Conservation (phyloP, 2,888 invertebrate genomes). For the Pachydiplax longipennis region DNA sequence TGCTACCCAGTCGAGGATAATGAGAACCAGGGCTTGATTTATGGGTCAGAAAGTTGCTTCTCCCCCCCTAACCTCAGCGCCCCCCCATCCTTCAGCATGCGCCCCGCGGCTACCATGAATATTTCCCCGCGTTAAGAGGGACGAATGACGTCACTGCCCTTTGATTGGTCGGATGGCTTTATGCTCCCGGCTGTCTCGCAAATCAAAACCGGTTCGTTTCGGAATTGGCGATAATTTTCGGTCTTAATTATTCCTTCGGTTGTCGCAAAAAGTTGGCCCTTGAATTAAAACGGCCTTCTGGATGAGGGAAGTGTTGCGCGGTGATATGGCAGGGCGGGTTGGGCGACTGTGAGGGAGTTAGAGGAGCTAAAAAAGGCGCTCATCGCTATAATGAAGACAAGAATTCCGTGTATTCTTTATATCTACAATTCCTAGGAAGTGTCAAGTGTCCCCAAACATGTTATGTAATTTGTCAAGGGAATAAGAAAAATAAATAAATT, state of each 20-base stretch:
- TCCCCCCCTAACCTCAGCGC: conserved; percentile 14
- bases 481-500: too few species aligned
- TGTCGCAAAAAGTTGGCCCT: not conserved
- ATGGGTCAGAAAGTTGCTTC: conserved; percentile 43
- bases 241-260: not conserved
- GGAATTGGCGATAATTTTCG: not conserved
- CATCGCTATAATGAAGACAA: too few species aligned
- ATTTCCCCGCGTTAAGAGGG: conserved; percentile 10
- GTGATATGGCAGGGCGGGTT: too few species aligned
- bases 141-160: conserved; percentile 12
- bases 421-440: too few species aligned
- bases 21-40: conserved; percentile 41
- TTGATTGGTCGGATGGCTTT: conserved; percentile 18
- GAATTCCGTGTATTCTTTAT: too few species aligned
- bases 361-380: too few species aligned
- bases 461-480: too few species aligned
- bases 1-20: conserved; percentile 45
- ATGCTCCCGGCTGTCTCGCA: not conserved
- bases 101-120: not conserved
- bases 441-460: too few species aligned
- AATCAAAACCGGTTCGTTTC: not conserved
- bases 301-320: too few species aligned
- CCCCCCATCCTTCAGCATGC: not conserved
- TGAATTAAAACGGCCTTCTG: not conserved
- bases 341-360: too few species aligned